Evolutionary conservation across 2,888 invertebrate species (phyloP).

Genomic region (Nephrotoma guestfalica): DNA sequence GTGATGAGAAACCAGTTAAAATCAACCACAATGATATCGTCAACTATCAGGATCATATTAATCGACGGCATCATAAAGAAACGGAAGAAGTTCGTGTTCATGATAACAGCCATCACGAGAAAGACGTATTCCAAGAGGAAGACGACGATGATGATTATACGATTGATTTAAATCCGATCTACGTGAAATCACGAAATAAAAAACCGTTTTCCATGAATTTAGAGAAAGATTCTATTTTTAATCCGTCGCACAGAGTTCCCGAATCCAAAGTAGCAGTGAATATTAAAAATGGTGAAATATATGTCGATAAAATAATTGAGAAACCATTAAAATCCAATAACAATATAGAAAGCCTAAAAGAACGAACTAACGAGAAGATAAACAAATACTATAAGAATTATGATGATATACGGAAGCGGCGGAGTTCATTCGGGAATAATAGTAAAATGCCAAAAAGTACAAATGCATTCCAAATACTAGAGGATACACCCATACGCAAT

Average conservation of each 20-base stretch:
- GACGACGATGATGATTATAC: conserved; percentile 9
- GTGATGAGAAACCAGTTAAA: background rate
- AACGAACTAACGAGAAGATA: conserved; percentile 20
- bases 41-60: background rate
- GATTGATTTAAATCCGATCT: conserved; percentile 11
- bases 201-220: conserved; percentile 16
- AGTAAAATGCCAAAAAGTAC: background rate
- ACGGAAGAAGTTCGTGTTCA: background rate
- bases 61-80: background rate
- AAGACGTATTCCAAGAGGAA: conserved; percentile 6
- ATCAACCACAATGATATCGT: background rate
- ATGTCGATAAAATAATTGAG: conserved; percentile 21
- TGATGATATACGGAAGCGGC: conserved; percentile 20
- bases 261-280: conserved; percentile 5
- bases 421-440: conserved; percentile 8
- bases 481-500: background rate
- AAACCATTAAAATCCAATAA: conserved; percentile 10
- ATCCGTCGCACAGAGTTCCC: conserved; percentile 17
- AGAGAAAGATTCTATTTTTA: conserved; percentile 23
- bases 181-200: background rate
- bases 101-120: background rate
- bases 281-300: conserved; percentile 2
- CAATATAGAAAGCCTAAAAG: background rate
- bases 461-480: background rate
- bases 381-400: conserved; percentile 27